Base-by-base conservation (phyloP, 2,113 vertebrate species). In the Campylomormyrus tamandua region DNA sequence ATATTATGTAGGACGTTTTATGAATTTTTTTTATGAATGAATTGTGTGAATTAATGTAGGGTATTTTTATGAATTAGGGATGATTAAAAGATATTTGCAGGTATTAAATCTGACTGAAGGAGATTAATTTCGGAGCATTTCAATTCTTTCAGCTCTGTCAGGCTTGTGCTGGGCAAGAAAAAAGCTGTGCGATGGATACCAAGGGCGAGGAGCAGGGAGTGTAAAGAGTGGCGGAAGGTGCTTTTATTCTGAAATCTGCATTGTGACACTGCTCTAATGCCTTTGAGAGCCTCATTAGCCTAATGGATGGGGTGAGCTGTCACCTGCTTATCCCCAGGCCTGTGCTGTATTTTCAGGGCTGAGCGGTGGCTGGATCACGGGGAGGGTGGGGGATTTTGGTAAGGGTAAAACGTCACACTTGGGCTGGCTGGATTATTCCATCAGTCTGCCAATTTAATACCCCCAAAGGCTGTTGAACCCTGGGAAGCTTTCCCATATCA, bases 251-350 rank as follows among this genome's bases (percentile, higher is more conserved):
- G 74, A 80, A 80, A 80, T 42, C 13, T 80, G 74, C 74, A 80
- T 27, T 80, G 74, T 19, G 15, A 21, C 46, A 42, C 15, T 48
- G 39, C 27, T 89, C 48, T 92, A 66, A 90, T 53, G 92, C 89
- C 90, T 88, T 83, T 62, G 88, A 90, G 90, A 91, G 89, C 91
- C 84, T 92, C 91, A 93, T 92, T 90, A 91, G 70, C 87, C 52
- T 90, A 92, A 91, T 92, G 92, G 91, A 90, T 58, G 90, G 50
- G 15, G 58, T 86, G 91, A 93, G 91, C 91, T 90, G 85, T 92
- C 90, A 91, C 80, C 46, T 66, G 89, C 1, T 90, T 89, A 90
- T 83, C 91, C 77, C 27, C 77, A 52, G 62, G 70, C 80, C 19
- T 83, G 83, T 19, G 7, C 17, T 89, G 86, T 77, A 85, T 90